Evolutionary conservation across 2,888 invertebrate species (phyloP).

Genomic region (Lasioglossum malachurum): DNA sequence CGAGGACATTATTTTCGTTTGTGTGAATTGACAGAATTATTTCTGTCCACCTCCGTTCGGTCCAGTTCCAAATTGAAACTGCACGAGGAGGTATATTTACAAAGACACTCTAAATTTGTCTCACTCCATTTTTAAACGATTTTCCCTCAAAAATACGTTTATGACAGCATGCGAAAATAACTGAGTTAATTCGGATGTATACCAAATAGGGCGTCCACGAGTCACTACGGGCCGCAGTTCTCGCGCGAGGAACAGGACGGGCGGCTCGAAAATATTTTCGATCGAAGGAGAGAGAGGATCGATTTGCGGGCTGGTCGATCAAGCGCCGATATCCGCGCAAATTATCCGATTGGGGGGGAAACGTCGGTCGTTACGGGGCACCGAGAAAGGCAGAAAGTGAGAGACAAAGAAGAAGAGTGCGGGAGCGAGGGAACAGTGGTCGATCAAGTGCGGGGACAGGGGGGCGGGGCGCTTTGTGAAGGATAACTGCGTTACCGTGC

Average conservation of each 20-base stretch:
- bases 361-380: constrained; percentile 27
- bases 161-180: background rate
- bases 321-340: constrained; percentile 56
- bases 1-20: background rate
- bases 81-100: background rate
- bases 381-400: background rate
- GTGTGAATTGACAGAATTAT: background rate
- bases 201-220: background rate
- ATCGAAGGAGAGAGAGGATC: background rate
- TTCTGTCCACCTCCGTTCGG: background rate
- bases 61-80: background rate
- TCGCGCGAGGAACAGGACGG: background rate
- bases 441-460: constrained; percentile 37
- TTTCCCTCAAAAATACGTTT: background rate
- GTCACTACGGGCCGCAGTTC: background rate
- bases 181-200: background rate
- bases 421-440: constrained; percentile 60
- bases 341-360: constrained; percentile 4
- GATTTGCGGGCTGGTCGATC: constrained; percentile 37
- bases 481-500: constrained; percentile 84
- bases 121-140: background rate
- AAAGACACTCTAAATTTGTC: background rate
- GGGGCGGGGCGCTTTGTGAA: constrained; percentile 77
- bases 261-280: constrained; percentile 66
- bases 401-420: background rate